phyloP scores from a whole-genome alignment of 1,140 invertebrate genomes.

The Anoplolepis gracilipes region DNA sequence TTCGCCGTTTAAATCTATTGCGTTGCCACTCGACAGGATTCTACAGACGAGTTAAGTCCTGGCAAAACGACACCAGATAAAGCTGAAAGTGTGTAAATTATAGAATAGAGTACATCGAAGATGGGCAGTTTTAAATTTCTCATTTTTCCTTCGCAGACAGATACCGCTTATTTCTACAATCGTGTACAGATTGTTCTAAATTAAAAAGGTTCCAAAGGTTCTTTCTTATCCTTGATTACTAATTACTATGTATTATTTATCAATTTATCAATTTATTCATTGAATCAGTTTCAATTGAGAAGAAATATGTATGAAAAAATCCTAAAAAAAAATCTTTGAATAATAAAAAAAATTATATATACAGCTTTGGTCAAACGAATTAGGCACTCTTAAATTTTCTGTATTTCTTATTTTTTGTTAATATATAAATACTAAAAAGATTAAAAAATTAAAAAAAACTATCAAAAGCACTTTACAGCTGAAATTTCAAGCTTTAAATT shows the following conservation, averaged over 20 bases:
- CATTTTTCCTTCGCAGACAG: neutral
- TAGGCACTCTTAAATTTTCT: no score
- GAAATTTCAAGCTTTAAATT: no score
- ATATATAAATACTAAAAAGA: no score
- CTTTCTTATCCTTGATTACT: neutral
- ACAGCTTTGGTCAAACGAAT: no score
- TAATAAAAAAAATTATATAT: neutral
- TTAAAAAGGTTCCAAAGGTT: no score
- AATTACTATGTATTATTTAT: no score
- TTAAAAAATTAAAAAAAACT: no score
- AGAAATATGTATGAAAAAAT: neutral
- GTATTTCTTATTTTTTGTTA: no score
- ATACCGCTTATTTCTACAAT: neutral
- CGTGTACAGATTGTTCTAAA: no score
- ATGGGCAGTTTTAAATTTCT: neutral
- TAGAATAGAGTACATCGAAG: neutral
- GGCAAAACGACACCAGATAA: constrained; percentile 20
- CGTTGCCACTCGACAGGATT: neutral
- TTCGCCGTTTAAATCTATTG: constrained; percentile 48
- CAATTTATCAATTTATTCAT: neutral
- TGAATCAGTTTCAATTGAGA: neutral
- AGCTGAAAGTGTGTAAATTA: constrained; percentile 43
- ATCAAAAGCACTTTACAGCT: no score
- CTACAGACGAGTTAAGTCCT: neutral
- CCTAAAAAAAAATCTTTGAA: neutral